These are phyloP conservation scores for Phataginus tetradactyla DNA, from an alignment of 2,797 vertebrate species.

Conservation along the genomic window DNA sequence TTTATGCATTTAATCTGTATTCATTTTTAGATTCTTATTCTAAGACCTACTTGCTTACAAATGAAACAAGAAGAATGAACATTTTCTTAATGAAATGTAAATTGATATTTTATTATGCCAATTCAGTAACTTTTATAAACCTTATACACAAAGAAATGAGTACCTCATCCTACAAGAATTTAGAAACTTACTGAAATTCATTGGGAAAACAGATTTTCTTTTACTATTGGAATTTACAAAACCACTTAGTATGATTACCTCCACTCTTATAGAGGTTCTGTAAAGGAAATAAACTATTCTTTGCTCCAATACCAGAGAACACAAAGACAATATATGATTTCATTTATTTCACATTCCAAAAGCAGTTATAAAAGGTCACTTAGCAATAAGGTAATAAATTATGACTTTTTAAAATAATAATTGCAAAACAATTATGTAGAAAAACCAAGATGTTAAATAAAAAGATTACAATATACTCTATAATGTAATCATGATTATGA, in stretches of 20 bases:
- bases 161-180: conserved; percentile 52
- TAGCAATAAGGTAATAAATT: conserved; percentile 63
- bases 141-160: conserved; percentile 59
- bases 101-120: conserved; percentile 62
- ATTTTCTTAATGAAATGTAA: conserved; percentile 37
- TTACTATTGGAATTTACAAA: conserved; percentile 74
- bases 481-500: neutral
- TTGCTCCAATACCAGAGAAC: conserved; percentile 67
- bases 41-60: conserved; percentile 32
- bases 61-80: conserved; percentile 32
- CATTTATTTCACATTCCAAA: conserved; percentile 65
- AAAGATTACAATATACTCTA: neutral
- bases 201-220: neutral
- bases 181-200: conserved; percentile 49
- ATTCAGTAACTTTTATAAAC: conserved; percentile 50
- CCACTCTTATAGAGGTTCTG: conserved; percentile 11
- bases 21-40: conserved; percentile 29
- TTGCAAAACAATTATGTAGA: neutral
- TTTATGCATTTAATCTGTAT: neutral
- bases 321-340: conserved; percentile 71
- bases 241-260: conserved; percentile 68
- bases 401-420: conserved; percentile 43
- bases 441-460: conserved; percentile 61
- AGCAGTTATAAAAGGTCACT: conserved; percentile 55
- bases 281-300: conserved; percentile 74